phyloP scores from a whole-genome alignment of 2,797 vertebrate species.

The Thunnus albacares region DNA sequence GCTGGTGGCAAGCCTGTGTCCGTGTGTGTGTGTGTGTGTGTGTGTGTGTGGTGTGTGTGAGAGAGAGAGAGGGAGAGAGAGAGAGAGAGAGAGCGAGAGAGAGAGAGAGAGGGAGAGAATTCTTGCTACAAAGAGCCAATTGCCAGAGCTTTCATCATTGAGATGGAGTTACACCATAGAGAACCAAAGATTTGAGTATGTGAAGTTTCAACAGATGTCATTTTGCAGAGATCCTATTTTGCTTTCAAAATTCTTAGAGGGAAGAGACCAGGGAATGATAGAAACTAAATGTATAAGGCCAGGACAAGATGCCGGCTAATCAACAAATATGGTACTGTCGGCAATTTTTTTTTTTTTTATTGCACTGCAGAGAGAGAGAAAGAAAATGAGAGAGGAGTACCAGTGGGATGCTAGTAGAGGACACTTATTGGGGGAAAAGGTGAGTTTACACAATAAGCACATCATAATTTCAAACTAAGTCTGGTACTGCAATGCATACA shows the following conservation, averaged over 20 bases:
- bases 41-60: conserved; percentile 16
- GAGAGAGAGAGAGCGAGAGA: neutral
- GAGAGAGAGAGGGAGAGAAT: neutral
- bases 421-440: neutral
- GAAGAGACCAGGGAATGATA: neutral
- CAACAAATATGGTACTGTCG: conserved; percentile 2
- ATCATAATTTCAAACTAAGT: neutral
- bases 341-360: conserved; percentile 1
- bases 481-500: conserved; percentile 20
- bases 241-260: conserved; percentile 25
- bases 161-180: conserved; percentile 22
- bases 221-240: conserved; percentile 13
- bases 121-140: conserved; percentile 35
- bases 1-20: conserved; percentile 53
- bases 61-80: neutral
- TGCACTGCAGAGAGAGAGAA: neutral
- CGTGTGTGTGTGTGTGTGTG: conserved; percentile 27
- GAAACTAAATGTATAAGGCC: conserved; percentile 4
- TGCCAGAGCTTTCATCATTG: conserved; percentile 55
- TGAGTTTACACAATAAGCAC: neutral
- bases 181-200: conserved; percentile 9
- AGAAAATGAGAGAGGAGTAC: neutral
- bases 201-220: conserved; percentile 16
- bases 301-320: conserved; percentile 19
- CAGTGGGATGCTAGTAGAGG: neutral